phyloP scores from a whole-genome alignment of 1,140 invertebrate genomes.

The Wasmannia auropunctata region DNA sequence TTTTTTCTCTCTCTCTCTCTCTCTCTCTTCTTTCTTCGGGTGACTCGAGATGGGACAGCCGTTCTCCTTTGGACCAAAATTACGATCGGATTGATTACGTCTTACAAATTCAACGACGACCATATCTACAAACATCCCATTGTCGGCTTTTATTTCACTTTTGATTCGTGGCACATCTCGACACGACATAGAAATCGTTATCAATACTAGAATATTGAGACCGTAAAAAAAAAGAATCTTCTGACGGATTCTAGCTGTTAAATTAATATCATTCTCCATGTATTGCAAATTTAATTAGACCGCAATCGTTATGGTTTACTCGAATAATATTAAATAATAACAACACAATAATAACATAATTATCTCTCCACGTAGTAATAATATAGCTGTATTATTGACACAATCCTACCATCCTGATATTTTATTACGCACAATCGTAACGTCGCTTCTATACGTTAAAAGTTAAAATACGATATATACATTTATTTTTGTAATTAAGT shows the following conservation, averaged over 20 bases:
- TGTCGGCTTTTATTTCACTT: not conserved
- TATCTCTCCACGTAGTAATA: not conserved
- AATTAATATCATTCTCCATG: not conserved
- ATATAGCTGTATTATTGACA: not conserved
- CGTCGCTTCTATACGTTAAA: slow-evolving; percentile 22
- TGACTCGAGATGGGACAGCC: not conserved
- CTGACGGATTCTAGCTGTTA: not conserved
- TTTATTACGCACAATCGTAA: slow-evolving; percentile 46
- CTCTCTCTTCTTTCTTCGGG: not conserved
- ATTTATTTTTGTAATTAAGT: slow-evolving; percentile 20
- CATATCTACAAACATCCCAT: not conserved
- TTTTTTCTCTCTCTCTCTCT: no score
- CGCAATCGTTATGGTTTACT: not conserved
- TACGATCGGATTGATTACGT: not conserved
- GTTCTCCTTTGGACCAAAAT: slow-evolving; percentile 30
- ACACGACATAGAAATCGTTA: not conserved
- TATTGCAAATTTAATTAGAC: not conserved
- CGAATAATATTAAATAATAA: not conserved
- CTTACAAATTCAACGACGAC: not conserved
- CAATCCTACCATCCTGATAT: not conserved
- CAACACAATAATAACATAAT: not conserved
- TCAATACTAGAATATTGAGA: not conserved
- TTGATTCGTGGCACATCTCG: not conserved
- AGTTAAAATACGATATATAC: not conserved
- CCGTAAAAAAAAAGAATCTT: not conserved